A percentile compares a stretch with the other conserved stretches of the same genome.
These are phyloP conservation scores for Enteromius mattozi DNA, from an alignment of 2,797 vertebrate species.

Conservation along the genomic window DNA sequence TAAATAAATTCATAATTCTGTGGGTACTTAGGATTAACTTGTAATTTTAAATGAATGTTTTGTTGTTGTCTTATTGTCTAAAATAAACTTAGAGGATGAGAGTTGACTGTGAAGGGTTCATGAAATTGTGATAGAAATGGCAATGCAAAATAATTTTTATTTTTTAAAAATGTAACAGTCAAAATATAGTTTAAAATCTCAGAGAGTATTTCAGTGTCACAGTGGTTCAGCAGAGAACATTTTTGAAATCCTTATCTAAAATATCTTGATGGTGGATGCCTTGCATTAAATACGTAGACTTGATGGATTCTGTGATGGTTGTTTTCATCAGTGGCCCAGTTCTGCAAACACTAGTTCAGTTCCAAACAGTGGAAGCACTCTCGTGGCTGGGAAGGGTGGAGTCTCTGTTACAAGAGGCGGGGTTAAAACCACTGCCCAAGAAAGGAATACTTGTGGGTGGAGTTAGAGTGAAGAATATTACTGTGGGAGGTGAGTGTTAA, in stretches of 20 bases:
- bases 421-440: conserved; percentile 66
- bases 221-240: background rate
- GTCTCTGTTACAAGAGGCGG: conserved; percentile 73
- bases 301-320: conserved; percentile 5
- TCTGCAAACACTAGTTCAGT: conserved; percentile 78
- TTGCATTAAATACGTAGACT: background rate
- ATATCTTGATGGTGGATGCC: background rate
- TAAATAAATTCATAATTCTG: background rate
- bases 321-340: conserved; percentile 72
- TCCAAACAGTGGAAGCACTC: conserved; percentile 72
- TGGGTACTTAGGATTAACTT: background rate
- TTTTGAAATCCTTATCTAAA: background rate
- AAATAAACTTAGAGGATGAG: background rate
- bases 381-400: conserved; percentile 68
- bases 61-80: background rate
- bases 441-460: conserved; percentile 70
- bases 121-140: background rate
- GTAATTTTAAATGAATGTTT: background rate
- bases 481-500: conserved; percentile 75
- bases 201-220: background rate
- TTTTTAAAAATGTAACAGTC: background rate
- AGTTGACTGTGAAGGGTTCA: background rate
- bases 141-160: background rate
- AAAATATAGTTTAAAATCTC: background rate
- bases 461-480: conserved; percentile 76